Evolutionary conservation across 2,113 vertebrate genomes (phyloP).

Genomic region (Paradoxurus hermaphroditus): DNA sequence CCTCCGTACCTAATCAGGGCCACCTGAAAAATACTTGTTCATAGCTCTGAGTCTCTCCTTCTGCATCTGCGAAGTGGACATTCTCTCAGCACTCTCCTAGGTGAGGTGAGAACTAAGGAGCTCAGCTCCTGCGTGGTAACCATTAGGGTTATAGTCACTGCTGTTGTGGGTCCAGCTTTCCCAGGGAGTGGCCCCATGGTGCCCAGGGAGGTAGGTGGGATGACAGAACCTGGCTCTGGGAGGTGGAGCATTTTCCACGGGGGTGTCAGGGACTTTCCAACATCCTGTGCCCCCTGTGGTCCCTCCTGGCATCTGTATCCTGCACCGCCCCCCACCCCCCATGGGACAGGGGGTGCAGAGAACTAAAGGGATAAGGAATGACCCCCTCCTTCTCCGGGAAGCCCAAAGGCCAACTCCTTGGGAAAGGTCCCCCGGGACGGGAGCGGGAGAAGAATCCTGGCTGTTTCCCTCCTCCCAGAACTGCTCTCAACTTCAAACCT

Average conservation of each 20-base stretch:
- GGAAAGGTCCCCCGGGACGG: not conserved
- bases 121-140: not conserved
- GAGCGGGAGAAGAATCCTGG: not conserved
- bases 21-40: not conserved
- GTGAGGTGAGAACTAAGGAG: too few species aligned
- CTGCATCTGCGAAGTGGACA: not conserved
- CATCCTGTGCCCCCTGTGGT: not conserved
- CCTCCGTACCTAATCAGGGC: not conserved
- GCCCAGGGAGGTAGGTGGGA: not conserved
- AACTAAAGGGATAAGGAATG: not conserved
- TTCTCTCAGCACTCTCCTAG: too few species aligned
- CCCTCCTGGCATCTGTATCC: not conserved
- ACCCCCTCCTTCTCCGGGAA: not conserved
- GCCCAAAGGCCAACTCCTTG: not conserved
- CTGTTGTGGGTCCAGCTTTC: not conserved
- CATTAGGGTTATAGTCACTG: rapidly evolving
- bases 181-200: not conserved
- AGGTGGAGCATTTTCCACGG: not conserved
- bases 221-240: not conserved
- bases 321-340: not conserved
- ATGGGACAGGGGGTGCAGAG: not conserved
- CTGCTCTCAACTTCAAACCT: not conserved
- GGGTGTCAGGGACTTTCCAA: not conserved
- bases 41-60: not conserved
- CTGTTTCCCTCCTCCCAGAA: not conserved